These are phyloP conservation scores for Perca fluviatilis DNA, from an alignment of 2,113 vertebrate species.

Conservation along the genomic window DNA sequence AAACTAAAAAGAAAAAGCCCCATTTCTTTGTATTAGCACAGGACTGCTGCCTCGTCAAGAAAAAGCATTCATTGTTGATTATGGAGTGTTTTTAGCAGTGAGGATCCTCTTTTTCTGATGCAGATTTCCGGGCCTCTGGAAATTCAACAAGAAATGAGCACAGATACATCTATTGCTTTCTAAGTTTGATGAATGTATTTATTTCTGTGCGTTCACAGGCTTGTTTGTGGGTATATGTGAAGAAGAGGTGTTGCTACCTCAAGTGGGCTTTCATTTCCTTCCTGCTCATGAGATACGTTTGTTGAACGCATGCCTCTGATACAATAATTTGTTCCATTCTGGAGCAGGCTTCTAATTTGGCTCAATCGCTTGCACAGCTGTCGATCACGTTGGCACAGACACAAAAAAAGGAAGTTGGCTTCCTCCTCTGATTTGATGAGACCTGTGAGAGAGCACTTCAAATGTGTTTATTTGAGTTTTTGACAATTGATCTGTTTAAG, in stretches of 20 bases:
- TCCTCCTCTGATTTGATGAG: not conserved
- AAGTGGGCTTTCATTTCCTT: slow-evolving; percentile 37
- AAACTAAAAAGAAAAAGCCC: slow-evolving; percentile 38
- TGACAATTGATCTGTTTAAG: slow-evolving; percentile 21
- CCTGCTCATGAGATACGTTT: slow-evolving; percentile 3
- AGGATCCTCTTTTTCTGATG: slow-evolving; percentile 77
- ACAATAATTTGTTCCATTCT: slow-evolving; percentile 40
- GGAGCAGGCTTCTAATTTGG: slow-evolving; percentile 13
- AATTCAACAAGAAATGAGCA: slow-evolving; percentile 38
- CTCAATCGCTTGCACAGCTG: slow-evolving; percentile 28
- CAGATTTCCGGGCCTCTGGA: slow-evolving; percentile 63
- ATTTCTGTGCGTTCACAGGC: slow-evolving; percentile 11
- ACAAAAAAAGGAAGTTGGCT: not conserved
- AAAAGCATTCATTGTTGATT: slow-evolving; percentile 29
- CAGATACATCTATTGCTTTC: slow-evolving; percentile 65
- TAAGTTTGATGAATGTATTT: slow-evolving; percentile 15
- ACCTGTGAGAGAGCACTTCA: not conserved
- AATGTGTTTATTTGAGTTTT: not conserved
- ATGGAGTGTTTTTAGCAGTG: slow-evolving; percentile 8
- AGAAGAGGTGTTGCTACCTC: slow-evolving; percentile 33
- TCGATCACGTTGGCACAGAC: slow-evolving; percentile 35
- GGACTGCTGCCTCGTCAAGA: slow-evolving; percentile 14
- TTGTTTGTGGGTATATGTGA: not conserved
- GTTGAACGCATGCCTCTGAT: slow-evolving; percentile 12
- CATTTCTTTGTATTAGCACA: slow-evolving; percentile 51